Conservation (phyloP, 1,140 invertebrate species). For the Rhagoletis pomonella region DNA sequence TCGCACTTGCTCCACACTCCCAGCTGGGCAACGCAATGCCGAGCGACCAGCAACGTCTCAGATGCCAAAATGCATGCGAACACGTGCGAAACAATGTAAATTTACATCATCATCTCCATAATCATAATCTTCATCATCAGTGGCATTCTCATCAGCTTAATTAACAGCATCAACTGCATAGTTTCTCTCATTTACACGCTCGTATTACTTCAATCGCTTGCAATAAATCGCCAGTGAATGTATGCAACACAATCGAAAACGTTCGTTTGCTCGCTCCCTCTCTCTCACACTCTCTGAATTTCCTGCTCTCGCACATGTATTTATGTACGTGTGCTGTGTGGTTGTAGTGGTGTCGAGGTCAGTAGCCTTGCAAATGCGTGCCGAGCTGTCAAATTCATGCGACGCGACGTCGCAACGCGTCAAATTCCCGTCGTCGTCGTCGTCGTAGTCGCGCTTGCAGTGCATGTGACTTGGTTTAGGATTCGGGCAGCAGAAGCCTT, state of each 20-base stretch:
- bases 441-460: neutral
- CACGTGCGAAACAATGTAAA: conserved; percentile 49
- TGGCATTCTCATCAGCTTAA: neutral
- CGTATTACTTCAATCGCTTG: conserved; percentile 2
- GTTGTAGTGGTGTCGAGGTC: conserved; percentile 26
- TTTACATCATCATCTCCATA: conserved; percentile 20
- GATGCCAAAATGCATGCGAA: conserved; percentile 28
- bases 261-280: neutral
- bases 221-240: conserved; percentile 38
- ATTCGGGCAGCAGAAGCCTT: conserved; percentile 26
- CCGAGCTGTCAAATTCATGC: conserved; percentile 36
- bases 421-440: neutral
- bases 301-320: neutral
- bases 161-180: conserved; percentile 20
- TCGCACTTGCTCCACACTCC: neutral
- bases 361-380: conserved; percentile 50
- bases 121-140: neutral
- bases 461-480: conserved; percentile 32
- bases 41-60: neutral
- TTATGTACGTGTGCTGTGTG: neutral
- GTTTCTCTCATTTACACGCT: conserved; percentile 29
- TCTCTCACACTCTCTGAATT: neutral
- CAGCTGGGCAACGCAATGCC: neutral
- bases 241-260: conserved; percentile 18
- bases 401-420: neutral